Base-by-base conservation (phyloP, 2,113 vertebrate genomes). In the Dicentrarchus labrax region DNA sequence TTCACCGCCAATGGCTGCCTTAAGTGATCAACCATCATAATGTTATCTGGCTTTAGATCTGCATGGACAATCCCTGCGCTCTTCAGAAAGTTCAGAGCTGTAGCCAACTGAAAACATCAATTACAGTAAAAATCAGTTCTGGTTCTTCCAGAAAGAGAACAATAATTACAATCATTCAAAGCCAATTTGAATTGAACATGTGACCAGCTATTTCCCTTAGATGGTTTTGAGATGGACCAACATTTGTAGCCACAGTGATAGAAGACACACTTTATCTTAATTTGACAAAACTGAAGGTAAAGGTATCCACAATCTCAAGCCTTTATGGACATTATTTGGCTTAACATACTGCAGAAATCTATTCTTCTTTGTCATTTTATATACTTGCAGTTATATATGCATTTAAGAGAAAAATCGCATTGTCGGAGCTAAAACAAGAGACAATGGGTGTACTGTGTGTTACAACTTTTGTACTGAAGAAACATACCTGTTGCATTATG, bases 11-110 rank as follows among this genome's bases (percentile, higher is more conserved):
- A 21, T 1, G 67, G 67, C 84, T 66, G 83, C 5, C 4, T 4
- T 6, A 61, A 0, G 8, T 62, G 67, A 5, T 80, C 78, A 30
- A 72, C 60, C 78, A 86, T 22, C 84, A 85, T 85, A 4, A 85
- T 64, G 2, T 85, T 85, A 0, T 17, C 72, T 0, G 65, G 83
- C 50, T 85, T 81, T 0, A 86, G 22, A 12, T 85, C 78, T 7
- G 59, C n/a, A 16, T 86, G 84, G 17, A 70, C 7, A 4, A 86
- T 65, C 1, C 73, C 47, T 9, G 4, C 2, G 1, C 0, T 15
- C 45, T 50, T 60, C 0, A 81, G 19, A 3, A 81, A 76, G 0
- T 66, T 7, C 11, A 86, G 30, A 1, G 59, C 78, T 10, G 45
- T 67, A 2, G 78, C 78, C 66, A 77, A 36, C 78, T 85, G 19